Base-by-base conservation (phyloP, 2,113 vertebrate species). In the Gymnocephalus cernua region DNA sequence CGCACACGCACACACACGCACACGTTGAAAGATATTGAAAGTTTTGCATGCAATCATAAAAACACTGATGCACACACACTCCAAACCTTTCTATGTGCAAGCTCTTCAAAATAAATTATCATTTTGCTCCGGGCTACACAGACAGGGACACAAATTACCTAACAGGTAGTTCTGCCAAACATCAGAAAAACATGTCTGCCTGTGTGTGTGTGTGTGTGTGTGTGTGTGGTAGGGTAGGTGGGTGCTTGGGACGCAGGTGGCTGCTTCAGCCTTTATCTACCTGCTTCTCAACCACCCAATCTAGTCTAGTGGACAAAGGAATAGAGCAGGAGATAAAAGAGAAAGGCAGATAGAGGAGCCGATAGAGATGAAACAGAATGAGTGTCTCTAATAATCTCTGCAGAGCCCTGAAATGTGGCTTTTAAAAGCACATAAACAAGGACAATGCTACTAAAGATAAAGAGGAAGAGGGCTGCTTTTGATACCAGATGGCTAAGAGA, bases 101-200 rank as follows among this genome's bases (percentile, higher is more conserved):
- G 62, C 79, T 77, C 82, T 85, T 89, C 83, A 91, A 83, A 84
- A 84, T 64, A 80, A 74, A 94, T 93, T 85, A 78, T 72, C 75
- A 66, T 86, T 89, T 91, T 84, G 80, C 86, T 79, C 70, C 12
- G n/a, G 89, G 85, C 84, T 44, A 79, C 85, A 84, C 58, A 89
- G 86, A 90, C 23, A 86, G 77, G 71, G 79, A 83, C 68, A 90
- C 86, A 92, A 93, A 94, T 90, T 66, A 92, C 81, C 69, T 85
- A 66, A 83, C 75, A 88, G 83, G 83, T 77, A 84, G 77, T 1
- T 25, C 88, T 81, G 83, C 67, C 74, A 77, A 80, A 80, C 68
- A 82, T 68, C 47, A 21, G n/a, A 69, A 76, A 56, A 51, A 58
- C 32, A 9, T 41, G 35, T 38, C 35, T 38, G 9, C 8, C 38